Evolutionary conservation across 2,888 invertebrate species (phyloP), one percentile per base, ranked within the genome.

Genomic region (Embidobia sp.): DNA sequence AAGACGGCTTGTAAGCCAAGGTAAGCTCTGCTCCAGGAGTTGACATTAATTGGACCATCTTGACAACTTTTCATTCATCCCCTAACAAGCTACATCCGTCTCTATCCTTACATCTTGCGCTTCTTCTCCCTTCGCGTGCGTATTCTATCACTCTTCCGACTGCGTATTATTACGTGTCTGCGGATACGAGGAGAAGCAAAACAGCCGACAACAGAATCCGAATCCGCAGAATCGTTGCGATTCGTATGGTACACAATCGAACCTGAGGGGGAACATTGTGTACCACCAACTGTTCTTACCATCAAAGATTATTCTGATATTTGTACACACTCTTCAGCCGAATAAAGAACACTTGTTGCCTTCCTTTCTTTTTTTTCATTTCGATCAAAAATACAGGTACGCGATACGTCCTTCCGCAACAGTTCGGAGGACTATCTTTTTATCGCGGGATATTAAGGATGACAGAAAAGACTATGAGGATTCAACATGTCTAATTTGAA

Each of bases 11-110:
- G 85, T 86, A 86, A 86, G 84, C 86, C 82, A 82, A 80, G 81
- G 85, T 86, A 87, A 85, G 86, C 86, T 85, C 82, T 76, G 81
- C 83, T 85, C 82, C 85, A 87, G 86, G 87, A 88, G 88, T 88
- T 88, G 87, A 88, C 87, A 88, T 88, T 88, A 88, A 88, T 88
- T 88, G 88, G 87, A 87, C 85, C 87, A 86, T 84, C 88, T 87
- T 88, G 87, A 88, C 88, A 88, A 88, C 86, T 88, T 82, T 87
- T 87, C 87, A 88, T 88, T 88, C 86, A 87, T 88, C 87, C 85
- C 83, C 86, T 88, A 88, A 88, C 88, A 88, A 88, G 87, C 85
- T 87, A 85, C 85, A 85, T 87, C 85, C 86, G 84, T 86, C 85
- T 86, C 84, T 84, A 85, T 86, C 85, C 85, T 80, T 80, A 84